Base-by-base conservation (phyloP, 2,888 invertebrate genomes). In the Charanyca ferruginea region DNA sequence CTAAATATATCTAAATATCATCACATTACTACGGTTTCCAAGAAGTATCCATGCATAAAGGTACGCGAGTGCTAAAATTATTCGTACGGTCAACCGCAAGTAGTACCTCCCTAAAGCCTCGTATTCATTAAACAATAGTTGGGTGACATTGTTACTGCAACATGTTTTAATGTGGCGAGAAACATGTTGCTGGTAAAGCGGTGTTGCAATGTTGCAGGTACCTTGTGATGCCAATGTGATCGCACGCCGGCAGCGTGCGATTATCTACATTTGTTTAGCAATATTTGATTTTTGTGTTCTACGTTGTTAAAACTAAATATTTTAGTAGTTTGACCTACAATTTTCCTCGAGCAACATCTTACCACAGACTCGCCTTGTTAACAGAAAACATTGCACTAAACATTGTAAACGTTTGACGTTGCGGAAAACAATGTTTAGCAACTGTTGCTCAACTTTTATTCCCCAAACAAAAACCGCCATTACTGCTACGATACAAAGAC, bases 21-120 rank as follows among this genome's bases (percentile, higher is more conserved):
- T 69, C 69, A 48, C 75, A 67, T 73, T 65, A 65, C 67, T 66
- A 73, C 72, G 70, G 58, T 54, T 77, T 77, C 82, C 77, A 52
- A 60, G 73, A 73, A 71, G 64, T 44, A 68, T 71, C 58, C 68
- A 73, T 72, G 69, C 69, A 73, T 73, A 77, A 83, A 87, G 87
- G 86, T 88, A 85, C 65, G 83, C 87, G 85, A 87, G 87, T 59
- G 84, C 87, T 91, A 87, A 89, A 88, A 89, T 89, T 87, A 72
- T 73, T 86, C 85, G 81, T 85, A 85, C 80, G 84, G 22, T 38
- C 62, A 88, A 58, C 32, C 22, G 42, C 51, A 47, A 5, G 11
- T n/a, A 11, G n/a, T n/a, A n/a, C n/a, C n/a, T n/a, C n/a, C n/a
- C n/a, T 38, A 8, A 35, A 2, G 9, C 13, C 35, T 16, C 4